Evolutionary conservation across 1,140 invertebrate species (phyloP).

Genomic region (Steinernema khuongi): DNA sequence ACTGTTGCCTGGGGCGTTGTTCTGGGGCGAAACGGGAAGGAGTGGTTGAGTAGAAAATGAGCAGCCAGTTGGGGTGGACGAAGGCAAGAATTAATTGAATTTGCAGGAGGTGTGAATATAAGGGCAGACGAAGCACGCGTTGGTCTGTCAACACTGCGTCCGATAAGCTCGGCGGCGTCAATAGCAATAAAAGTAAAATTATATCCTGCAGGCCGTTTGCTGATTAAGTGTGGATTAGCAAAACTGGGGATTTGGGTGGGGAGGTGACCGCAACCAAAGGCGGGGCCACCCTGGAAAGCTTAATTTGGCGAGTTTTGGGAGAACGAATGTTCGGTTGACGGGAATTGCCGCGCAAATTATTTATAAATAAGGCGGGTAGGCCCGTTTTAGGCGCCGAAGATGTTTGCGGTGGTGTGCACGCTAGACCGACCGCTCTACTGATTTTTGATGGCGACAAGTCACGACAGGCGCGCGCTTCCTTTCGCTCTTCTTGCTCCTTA

Average conservation of each 20-base stretch:
- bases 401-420: not conserved
- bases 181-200: slow-evolving; percentile 4
- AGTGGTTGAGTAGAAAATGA: too few relatives aligned
- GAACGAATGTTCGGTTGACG: not conserved
- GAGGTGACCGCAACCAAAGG: not conserved
- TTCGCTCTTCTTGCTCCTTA: not conserved
- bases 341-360: slow-evolving; percentile 11
- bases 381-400: not conserved
- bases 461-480: not conserved
- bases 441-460: slow-evolving; percentile 15
- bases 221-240: not conserved
- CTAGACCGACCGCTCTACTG: not conserved
- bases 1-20: too few relatives aligned
- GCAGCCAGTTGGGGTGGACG: not conserved
- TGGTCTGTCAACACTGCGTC: not conserved
- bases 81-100: slow-evolving; percentile 12
- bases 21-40: too few relatives aligned
- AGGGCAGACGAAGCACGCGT: not conserved
- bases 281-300: not conserved
- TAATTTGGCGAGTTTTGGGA: too few relatives aligned
- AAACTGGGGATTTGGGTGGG: not conserved
- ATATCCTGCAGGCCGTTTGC: not conserved
- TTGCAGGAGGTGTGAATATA: slow-evolving; percentile 3
- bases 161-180: not conserved
- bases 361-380: slow-evolving; percentile 2